A percentile compares a stretch with the other conserved stretches of the same genome.
Evolutionary conservation across 2,888 invertebrate species (phyloP).

Genomic region (Sabellastarte sp.): DNA sequence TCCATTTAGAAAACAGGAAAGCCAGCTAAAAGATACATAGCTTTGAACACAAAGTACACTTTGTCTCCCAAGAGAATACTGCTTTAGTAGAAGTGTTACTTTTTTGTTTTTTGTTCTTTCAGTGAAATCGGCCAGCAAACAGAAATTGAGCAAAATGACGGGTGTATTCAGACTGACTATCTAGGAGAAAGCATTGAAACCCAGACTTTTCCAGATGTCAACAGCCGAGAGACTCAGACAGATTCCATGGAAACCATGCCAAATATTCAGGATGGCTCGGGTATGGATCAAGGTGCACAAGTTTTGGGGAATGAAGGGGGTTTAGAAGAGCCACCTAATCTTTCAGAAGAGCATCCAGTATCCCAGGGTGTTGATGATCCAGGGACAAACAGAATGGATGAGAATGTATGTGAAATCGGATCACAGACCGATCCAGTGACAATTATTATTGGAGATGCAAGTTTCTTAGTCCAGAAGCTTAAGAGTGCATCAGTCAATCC

Average conservation of each 20-base stretch:
- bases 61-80: no score
- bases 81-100: no score
- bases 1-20: no score
- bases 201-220: conserved; percentile 8
- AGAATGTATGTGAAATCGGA: conserved; percentile 11
- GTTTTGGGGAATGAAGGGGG: neutral
- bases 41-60: no score
- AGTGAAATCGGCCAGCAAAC: no score
- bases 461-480: conserved; percentile 30
- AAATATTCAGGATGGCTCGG: no score
- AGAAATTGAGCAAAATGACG: no score
- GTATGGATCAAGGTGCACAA: no score
- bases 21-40: no score
- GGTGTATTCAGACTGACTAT: no score
- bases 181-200: no score
- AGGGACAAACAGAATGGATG: neutral
- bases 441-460: conserved; percentile 35
- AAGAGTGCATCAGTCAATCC: conserved; percentile 25
- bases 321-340: neutral
- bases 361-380: neutral
- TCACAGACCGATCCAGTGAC: conserved; percentile 34
- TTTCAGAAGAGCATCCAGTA: neutral
- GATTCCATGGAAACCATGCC: neutral
- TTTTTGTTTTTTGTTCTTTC: no score
- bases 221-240: neutral